Conservation (phyloP, 2,113 vertebrate species). For the Callospermophilus lateralis region DNA sequence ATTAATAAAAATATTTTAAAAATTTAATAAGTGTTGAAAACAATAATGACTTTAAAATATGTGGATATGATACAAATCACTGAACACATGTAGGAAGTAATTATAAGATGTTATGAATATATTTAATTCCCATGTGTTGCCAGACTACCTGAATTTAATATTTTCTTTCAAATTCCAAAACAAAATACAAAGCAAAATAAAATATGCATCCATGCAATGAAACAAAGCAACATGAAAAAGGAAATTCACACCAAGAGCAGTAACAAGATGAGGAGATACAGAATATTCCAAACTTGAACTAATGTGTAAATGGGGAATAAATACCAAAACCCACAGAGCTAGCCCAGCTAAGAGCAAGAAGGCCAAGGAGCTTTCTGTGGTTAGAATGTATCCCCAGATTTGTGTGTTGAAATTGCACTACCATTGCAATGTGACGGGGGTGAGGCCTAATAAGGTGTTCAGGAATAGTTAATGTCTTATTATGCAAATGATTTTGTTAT, state of each 20-base stretch:
- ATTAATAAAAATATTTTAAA: background rate
- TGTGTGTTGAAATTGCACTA: background rate
- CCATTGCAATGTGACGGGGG: background rate
- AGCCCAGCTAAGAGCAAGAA: background rate
- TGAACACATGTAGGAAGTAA: background rate
- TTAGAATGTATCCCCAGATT: background rate
- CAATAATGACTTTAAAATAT: background rate
- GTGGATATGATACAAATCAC: background rate
- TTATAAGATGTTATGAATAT: background rate
- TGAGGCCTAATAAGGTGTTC: too few species aligned
- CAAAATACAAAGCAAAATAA: background rate
- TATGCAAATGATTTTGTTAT: background rate
- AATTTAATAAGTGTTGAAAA: background rate
- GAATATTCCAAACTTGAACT: background rate
- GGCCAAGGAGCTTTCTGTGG: background rate
- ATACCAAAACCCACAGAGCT: background rate
- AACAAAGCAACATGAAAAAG: background rate
- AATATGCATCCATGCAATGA: background rate
- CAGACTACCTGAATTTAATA: background rate
- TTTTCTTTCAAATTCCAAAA: background rate
- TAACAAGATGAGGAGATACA: background rate
- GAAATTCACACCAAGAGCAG: background rate
- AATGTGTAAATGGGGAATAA: background rate
- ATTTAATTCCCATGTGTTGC: background rate
- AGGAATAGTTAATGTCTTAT: background rate